phyloP scores from a whole-genome alignment of 1,140 invertebrate genomes.

The Drosophila sturtevanti region DNA sequence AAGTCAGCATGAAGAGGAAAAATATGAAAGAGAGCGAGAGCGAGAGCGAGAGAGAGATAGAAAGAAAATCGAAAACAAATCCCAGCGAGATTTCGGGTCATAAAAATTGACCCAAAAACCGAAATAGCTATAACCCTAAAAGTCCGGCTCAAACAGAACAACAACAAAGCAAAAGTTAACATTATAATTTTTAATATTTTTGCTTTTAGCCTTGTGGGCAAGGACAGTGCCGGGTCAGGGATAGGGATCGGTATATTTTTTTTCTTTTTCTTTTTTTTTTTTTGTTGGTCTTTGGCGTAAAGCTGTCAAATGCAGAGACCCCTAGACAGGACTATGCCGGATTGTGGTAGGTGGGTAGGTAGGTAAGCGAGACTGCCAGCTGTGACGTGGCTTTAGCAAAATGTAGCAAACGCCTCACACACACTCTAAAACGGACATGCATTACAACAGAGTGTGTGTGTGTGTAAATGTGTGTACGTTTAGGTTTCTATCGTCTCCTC shows the following conservation, averaged over 20 bases:
- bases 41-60: not conserved
- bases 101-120: constrained; percentile 49
- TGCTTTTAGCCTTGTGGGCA: constrained; percentile 61
- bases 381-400: constrained; percentile 73
- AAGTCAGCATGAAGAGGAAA: constrained; percentile 31
- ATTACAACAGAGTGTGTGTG: not conserved
- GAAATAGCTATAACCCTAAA: constrained; percentile 63
- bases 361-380: constrained; percentile 53
- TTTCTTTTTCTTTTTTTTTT: constrained; percentile 21
- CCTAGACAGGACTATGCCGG: constrained; percentile 54
- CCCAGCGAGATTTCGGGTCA: constrained; percentile 49
- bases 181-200: constrained; percentile 82
- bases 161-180: constrained; percentile 79
- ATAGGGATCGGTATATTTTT: constrained; percentile 18
- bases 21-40: not conserved
- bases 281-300: constrained; percentile 64
- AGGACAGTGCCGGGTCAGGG: not conserved
- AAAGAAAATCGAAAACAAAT: constrained; percentile 53
- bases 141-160: constrained; percentile 49
- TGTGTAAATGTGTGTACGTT: constrained; percentile 14
- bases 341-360: constrained; percentile 20
- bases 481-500: constrained; percentile 28
- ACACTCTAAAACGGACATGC: constrained; percentile 30
- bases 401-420: constrained; percentile 58
- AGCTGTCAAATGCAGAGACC: constrained; percentile 74